Base-by-base conservation (phyloP, 2,888 invertebrate genomes). In the Pammene aurita region DNA sequence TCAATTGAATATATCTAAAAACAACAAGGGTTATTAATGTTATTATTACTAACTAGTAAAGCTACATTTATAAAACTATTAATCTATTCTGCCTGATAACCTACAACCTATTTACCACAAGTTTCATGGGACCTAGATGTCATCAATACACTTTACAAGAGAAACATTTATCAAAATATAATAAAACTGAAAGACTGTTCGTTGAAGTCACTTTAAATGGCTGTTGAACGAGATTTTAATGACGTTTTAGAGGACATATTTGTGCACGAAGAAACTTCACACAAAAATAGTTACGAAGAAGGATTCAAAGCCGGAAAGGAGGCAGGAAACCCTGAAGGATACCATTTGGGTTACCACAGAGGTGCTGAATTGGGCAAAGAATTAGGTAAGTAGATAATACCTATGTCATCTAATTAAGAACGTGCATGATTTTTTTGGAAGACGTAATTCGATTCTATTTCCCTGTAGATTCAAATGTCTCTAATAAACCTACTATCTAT, bases 301-400 rank as follows among this genome's bases (percentile, higher is more conserved):
- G 97, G 97, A 6, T 94, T 92, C 72, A 80, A 88, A 70, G 93
- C 93, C 75, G 96, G 96, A 0, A 84, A 84, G 61, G 84, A 86
- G 42, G 93, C 94, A 76, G 96, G 95, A 5, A 95, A 94, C 76
- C 80, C 94, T 16, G 95, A 95, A 80, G 96, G 95, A 1, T 96
- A 93, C 81, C 96, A 96, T 82, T 87, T 95, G 71, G 97, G 97
- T 1, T 96, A 96, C 82, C 96, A 96, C 72, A 94, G 95, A 84
- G 97, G 96, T 10, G 94, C 95, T 63, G 94, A 96, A 81, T 80
- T 97, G 16, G 97, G 97, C 4, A 94, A 95, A 56, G 96, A 97
- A 87, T 86, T 97, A 57, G 91, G 90, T 89, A 83, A 76, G 55
- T 60, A 2, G 0, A 16, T 48, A 5, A n/a, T n/a, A n/a, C n/a